Conservation (phyloP, 2,888 invertebrate species). For the Phoronis australis region DNA sequence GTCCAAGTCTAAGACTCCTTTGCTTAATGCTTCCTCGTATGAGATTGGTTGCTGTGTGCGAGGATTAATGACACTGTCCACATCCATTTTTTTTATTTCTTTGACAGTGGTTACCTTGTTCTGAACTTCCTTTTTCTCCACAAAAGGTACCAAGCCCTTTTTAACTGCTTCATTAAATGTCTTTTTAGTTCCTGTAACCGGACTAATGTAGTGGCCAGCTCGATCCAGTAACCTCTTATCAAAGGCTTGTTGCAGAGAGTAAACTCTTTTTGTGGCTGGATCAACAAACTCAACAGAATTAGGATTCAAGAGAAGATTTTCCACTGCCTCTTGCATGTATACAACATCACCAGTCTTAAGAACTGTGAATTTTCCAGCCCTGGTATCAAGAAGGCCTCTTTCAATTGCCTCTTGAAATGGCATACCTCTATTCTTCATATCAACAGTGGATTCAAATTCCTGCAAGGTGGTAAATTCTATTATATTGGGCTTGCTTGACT, state of each 20-base stretch:
- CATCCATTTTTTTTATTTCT: slow-evolving; percentile 34
- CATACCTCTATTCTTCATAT: no score
- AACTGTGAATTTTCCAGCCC: slow-evolving; percentile 70
- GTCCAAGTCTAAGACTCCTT: slow-evolving; percentile 64
- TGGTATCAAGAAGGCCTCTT: slow-evolving; percentile 68
- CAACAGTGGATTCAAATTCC: no score
- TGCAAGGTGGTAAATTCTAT: no score
- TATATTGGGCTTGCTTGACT: no score
- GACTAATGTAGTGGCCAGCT: slow-evolving; percentile 25
- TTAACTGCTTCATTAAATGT: slow-evolving; percentile 31
- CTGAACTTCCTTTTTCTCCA: slow-evolving; percentile 30
- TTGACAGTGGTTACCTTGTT: slow-evolving; percentile 28
- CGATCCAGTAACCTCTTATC: slow-evolving; percentile 22
- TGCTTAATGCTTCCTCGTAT: slow-evolving; percentile 60
- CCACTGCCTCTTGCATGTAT: slow-evolving; percentile 73
- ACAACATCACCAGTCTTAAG: slow-evolving; percentile 75
- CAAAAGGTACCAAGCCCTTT: slow-evolving; percentile 42
- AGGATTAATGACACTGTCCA: slow-evolving; percentile 56
- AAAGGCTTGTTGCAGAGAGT: slow-evolving; percentile 78
- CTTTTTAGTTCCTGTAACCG: slow-evolving; percentile 17
- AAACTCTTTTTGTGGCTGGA: slow-evolving; percentile 15
- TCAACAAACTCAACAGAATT: slow-evolving; percentile 27
- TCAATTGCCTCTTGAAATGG: slow-evolving; percentile 44
- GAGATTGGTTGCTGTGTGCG: slow-evolving; percentile 79
- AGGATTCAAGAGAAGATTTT: slow-evolving; percentile 24